A percentile compares a stretch with the other conserved stretches of the same genome.
Evolutionary conservation across 2,797 vertebrate genomes (phyloP).

Genomic region (Oryzias sinensis): DNA sequence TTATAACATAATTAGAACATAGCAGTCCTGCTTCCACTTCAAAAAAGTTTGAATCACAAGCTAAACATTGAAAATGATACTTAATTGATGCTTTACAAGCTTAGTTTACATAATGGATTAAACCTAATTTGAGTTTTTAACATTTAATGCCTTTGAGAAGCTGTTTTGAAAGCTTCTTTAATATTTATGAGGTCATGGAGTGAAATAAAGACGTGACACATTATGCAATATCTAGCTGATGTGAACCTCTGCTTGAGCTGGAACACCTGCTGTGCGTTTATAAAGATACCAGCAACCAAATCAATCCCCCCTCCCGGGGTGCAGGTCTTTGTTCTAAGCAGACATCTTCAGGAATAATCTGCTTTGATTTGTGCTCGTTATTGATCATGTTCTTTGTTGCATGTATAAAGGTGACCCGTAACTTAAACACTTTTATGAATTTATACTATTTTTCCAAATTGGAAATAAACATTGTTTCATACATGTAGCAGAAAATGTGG

Average conservation of each 20-base stretch:
- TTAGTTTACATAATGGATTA: background rate
- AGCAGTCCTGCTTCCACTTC: no score
- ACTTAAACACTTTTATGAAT: no score
- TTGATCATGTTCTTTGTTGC: background rate
- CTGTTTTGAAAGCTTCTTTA: constrained; percentile 11
- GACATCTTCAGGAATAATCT: constrained; percentile 4
- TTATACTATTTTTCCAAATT: no score
- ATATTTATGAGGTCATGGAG: constrained; percentile 4
- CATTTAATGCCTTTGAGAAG: constrained; percentile 1
- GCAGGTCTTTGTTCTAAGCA: constrained; percentile 4
- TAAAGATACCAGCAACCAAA: constrained; percentile 12
- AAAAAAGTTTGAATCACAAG: background rate
- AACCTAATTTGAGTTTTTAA: background rate
- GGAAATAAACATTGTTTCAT: no score
- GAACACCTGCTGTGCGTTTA: constrained; percentile 11
- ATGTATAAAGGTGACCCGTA: background rate
- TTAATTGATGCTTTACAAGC: no score
- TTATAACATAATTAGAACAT: background rate
- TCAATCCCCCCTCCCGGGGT: constrained; percentile 15
- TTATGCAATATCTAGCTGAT: constrained; percentile 11
- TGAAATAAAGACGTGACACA: constrained; percentile 4
- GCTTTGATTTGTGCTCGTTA: constrained; percentile 11
- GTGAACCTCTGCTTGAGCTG: constrained; percentile 15
- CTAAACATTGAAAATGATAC: background rate
- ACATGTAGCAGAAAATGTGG: no score